Base-by-base conservation (phyloP, 2,113 vertebrate species). In the Erinaceus europaeus region DNA sequence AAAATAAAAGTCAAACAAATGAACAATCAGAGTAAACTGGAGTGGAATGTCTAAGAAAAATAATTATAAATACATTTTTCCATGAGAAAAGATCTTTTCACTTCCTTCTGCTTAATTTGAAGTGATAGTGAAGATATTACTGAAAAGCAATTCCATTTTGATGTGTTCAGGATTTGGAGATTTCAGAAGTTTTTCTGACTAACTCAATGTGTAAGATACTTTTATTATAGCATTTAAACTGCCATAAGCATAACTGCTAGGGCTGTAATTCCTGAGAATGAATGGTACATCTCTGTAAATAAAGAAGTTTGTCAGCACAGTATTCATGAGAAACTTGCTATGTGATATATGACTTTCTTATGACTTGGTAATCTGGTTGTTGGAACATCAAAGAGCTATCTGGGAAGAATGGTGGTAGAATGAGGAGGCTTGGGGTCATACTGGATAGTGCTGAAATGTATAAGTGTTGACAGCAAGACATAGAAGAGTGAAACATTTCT, bases 71-170 rank as follows among this genome's bases (percentile, higher is more conserved):
- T 29, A n/a, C 4, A 6, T 32, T 87, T 13, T 91, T 59, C 42
- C 32, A 48, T 67, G 71, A 53, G 27, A 40, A 93, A 36, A 59
- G 1, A 25, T 3, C 59, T 36, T 50, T 65, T 34, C 8, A 90
- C 9, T 42, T 86, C 17, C 25, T 86, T 69, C 46, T 40, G 21
- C 25, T 88, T 91, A 64, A 11, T 67, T 38, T 84, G 74, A 62
- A 2, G 2, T 90, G 25, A 46, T 92, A 93, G 86, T 88, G 46
- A 71, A 69, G 76, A 74, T 89, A 62, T 48, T 29, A n/a, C 23
- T 25, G 27, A 59, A 86, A 23, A 92, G 53, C n/a, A 91, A 17
- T 34, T 75, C 77, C 17, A 80, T 86, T 29, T 71, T 88, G 18
- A 74, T 79, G 36, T 62, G 76, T 2, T 2, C 29, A 62, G 69